Conservation (phyloP, 2,797 vertebrate species). For the Pipistrellus pygmaeus region DNA sequence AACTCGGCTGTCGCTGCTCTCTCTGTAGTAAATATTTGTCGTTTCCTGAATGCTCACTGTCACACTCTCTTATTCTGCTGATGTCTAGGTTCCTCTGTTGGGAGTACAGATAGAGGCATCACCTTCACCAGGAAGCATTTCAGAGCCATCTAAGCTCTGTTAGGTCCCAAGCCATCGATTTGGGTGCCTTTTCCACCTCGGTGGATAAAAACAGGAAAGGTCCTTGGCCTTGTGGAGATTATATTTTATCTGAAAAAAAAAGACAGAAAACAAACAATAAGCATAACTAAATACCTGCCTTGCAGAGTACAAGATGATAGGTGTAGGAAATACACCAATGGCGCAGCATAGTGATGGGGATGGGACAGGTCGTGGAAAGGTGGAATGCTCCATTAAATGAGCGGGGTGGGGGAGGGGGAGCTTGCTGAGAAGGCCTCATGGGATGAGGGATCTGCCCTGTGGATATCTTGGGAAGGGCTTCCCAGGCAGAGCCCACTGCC, state of each 20-base stretch:
- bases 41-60: neutral
- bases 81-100: neutral
- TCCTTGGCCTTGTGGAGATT: neutral
- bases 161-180: neutral
- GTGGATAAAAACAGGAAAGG: neutral
- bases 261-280: neutral
- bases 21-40: neutral
- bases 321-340: neutral
- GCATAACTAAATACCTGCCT: neutral
- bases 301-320: neutral
- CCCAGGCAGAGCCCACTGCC: neutral
- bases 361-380: neutral
- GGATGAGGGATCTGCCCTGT: neutral
- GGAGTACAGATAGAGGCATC: neutral
- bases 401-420: fast-evolving
- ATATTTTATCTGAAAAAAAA: neutral
- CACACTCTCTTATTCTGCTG: neutral
- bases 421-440: neutral
- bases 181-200: neutral
- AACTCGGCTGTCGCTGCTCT: neutral
- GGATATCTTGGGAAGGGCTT: neutral
- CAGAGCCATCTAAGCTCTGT: neutral
- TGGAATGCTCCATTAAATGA: neutral
- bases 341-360: neutral
- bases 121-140: neutral